phyloP scores from a whole-genome alignment of 2,888 invertebrate genomes.

The Galeruca laticollis region DNA sequence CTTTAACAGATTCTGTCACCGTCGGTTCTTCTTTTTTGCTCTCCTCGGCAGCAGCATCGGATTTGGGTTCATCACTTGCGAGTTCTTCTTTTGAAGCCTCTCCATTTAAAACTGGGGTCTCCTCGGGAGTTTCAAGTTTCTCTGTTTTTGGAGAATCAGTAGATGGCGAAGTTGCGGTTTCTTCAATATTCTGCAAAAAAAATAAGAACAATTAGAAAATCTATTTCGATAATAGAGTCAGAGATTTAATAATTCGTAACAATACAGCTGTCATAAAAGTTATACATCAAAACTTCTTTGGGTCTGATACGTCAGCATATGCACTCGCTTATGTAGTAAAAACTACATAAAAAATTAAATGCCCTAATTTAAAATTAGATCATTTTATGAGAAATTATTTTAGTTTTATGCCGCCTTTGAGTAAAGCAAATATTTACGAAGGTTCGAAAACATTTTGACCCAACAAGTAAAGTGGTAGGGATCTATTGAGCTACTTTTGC shows the following conservation, averaged over 20 bases:
- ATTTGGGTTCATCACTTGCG: slow-evolving; percentile 26
- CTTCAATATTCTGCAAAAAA: slow-evolving; percentile 62
- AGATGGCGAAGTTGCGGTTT: slow-evolving; percentile 58
- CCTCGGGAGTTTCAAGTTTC: slow-evolving; percentile 48
- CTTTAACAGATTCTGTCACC: slow-evolving; percentile 20
- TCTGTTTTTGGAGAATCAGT: slow-evolving; percentile 60
- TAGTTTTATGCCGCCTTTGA: too few relatives aligned
- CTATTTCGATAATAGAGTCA: neutral
- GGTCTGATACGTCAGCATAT: neutral
- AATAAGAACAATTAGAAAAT: slow-evolving; percentile 6
- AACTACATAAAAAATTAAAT: too few relatives aligned
- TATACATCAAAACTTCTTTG: neutral
- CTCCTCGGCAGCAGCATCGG: slow-evolving; percentile 39
- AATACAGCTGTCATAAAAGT: neutral
- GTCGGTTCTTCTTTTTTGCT: slow-evolving; percentile 30
- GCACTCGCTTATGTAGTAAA: too few relatives aligned
- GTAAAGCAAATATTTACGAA: too few relatives aligned
- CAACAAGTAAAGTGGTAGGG: too few relatives aligned
- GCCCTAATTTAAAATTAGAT: too few relatives aligned
- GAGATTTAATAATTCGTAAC: neutral
- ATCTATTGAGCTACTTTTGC: too few relatives aligned
- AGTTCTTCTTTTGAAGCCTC: slow-evolving; percentile 47
- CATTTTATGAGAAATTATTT: too few relatives aligned
- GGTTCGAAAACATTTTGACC: too few relatives aligned
- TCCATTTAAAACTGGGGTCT: slow-evolving; percentile 49